A percentile compares a stretch with the other conserved stretches of the same genome.
Conservation (phyloP, 2,797 vertebrate genomes). For the Semaprochilodus insignis region DNA sequence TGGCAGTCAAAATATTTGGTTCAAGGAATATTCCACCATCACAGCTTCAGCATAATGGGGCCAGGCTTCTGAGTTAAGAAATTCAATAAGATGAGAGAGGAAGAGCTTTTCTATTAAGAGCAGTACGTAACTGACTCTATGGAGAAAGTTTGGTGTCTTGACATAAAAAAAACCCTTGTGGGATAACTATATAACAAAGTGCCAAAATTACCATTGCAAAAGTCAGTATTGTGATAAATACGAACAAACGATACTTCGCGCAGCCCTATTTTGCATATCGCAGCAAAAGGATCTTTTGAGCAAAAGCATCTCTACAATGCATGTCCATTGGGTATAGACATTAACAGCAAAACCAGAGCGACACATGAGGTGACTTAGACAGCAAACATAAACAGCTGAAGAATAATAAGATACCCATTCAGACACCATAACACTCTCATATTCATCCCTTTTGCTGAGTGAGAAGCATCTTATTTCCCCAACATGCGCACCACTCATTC, state of each 20-base stretch:
- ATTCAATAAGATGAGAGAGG: too few relatives aligned
- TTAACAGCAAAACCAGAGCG: background rate
- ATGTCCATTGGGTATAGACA: background rate
- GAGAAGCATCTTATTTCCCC: constrained; percentile 10
- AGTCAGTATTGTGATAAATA: background rate
- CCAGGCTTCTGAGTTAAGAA: too few relatives aligned
- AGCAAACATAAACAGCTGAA: background rate
- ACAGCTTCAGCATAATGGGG: too few relatives aligned
- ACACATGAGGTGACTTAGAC: background rate
- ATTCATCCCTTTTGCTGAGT: background rate
- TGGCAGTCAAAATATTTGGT: too few relatives aligned
- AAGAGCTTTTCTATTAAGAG: too few relatives aligned
- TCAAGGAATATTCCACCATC: too few relatives aligned
- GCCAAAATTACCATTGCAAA: background rate
- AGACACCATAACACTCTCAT: background rate
- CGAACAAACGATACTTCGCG: background rate
- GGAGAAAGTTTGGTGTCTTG: too few relatives aligned
- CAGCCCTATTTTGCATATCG: background rate
- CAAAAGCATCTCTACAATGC: background rate
- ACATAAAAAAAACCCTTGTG: too few relatives aligned
- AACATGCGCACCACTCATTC: constrained; percentile 33
- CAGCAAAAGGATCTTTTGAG: background rate
- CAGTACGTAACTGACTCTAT: too few relatives aligned
- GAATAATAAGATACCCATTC: background rate
- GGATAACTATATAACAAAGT: too few relatives aligned